Evolutionary conservation across 2,888 invertebrate genomes (phyloP), one percentile per base, ranked within the genome.

Genomic region (Ennomos fuscantarius): DNA sequence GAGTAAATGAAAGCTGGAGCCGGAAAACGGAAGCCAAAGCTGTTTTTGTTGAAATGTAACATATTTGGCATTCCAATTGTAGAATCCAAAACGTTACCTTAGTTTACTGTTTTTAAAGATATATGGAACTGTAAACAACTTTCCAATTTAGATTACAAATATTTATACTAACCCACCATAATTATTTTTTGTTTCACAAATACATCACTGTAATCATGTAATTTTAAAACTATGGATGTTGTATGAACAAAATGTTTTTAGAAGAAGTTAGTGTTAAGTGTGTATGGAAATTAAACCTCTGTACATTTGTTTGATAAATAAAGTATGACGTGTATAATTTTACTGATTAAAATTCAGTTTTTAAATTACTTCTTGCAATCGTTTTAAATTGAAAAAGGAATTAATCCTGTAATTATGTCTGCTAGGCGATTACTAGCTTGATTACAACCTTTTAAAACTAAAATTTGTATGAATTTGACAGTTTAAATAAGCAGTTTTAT

Each of bases 121-220:
- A 47, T 37, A 37, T 47, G 37, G 12, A 37, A 11, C 47, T 47
- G 32, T 47, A 37, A 9, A 47, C 47, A 47, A 47, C 1, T 47
- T 47, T 47, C 37, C 47, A 47, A n/a, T 12, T 36, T 12, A 36
- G n/a, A n/a, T 45, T 8, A 24, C 31, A 41, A 13, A 32, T 31
- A 13, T 39, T 13, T 39, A 9, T 39, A 9, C 8, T 31, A n/a
- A 41, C 1, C 24, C 13, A 45, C 9, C 35, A 36, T 8, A 11
- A 11, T 37, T 32, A 43, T 12, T 35, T 12, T 35, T 12, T 44
- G 34, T 13, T 41, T 44, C 13, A 44, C 41, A 31, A 35, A 36
- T 36, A 10, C 45, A 45, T 45, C 45, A 45, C 45, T 45, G 12
- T 44, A 45, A 36, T 36, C 2, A n/a, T n/a, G n/a, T n/a, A n/a